phyloP scores from a whole-genome alignment of 2,888 invertebrate genomes.

The Temnothorax unifasciatus region DNA sequence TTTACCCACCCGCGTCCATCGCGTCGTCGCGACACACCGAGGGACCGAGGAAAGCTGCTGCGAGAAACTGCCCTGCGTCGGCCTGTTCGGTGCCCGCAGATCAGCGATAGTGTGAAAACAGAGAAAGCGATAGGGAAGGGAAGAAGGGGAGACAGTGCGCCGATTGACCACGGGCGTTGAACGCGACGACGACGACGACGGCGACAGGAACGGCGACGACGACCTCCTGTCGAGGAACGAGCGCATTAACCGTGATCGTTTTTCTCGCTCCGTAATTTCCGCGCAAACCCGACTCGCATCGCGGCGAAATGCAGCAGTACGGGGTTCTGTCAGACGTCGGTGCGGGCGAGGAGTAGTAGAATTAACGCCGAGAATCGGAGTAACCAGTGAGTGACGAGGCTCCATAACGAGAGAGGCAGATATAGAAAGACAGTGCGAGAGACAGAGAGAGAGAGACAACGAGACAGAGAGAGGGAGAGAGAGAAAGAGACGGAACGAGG shows the following conservation, averaged over 20 bases:
- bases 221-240: constrained; percentile 27
- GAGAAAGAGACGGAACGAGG: constrained; percentile 2
- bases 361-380: constrained; percentile 65
- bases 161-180: constrained; percentile 61
- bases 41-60: constrained; percentile 14
- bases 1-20: not conserved
- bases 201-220: constrained; percentile 48
- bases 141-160: constrained; percentile 8
- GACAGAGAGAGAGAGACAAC: constrained; percentile 38
- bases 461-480: constrained; percentile 1
- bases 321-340: constrained; percentile 60
- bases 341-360: constrained; percentile 58
- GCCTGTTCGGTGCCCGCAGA: constrained; percentile 33
- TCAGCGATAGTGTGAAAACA: constrained; percentile 12
- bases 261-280: constrained; percentile 6
- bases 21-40: constrained; percentile 33
- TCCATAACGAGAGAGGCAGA: constrained; percentile 48
- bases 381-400: constrained; percentile 61
- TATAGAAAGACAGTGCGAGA: constrained; percentile 41
- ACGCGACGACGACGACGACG: constrained; percentile 48
- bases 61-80: constrained; percentile 33
- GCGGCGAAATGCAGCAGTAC: constrained; percentile 71
- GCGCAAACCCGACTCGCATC: constrained; percentile 32
- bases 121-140: constrained; percentile 57
- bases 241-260: not conserved